Conservation (phyloP, 2,113 vertebrate genomes). For the Rhombomys opimus region DNA sequence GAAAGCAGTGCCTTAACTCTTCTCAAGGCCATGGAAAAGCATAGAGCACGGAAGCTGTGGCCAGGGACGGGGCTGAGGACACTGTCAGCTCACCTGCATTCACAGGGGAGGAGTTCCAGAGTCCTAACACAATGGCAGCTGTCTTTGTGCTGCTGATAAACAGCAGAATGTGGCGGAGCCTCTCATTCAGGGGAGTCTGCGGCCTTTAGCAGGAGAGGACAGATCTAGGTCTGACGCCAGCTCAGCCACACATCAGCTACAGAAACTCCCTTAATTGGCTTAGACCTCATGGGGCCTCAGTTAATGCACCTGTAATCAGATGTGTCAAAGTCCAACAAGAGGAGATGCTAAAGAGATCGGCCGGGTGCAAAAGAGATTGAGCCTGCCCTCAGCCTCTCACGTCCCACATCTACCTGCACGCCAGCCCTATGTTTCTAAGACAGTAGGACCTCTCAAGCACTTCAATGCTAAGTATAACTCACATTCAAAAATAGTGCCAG, state of each 20-base stretch:
- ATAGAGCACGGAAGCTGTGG: neutral
- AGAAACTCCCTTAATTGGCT: neutral
- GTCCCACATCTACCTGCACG: neutral
- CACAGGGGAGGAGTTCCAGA: neutral
- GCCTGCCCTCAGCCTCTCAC: neutral
- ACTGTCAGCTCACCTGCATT: neutral
- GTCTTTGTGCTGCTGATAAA: neutral
- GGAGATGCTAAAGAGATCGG: neutral
- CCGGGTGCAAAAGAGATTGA: neutral
- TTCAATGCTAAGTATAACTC: neutral
- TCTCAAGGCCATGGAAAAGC: neutral
- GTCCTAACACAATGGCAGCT: neutral
- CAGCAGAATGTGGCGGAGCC: neutral
- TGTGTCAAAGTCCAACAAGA: neutral
- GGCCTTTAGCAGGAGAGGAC: neutral
- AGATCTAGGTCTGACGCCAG: neutral
- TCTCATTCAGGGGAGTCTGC: neutral
- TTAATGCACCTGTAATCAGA: neutral
- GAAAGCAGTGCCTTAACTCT: neutral
- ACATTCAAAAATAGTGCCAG: conserved; percentile 11
- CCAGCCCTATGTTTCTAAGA: conserved; percentile 42
- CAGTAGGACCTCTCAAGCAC: neutral
- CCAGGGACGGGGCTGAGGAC: neutral
- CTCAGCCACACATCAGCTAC: neutral
- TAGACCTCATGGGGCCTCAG: neutral